These are phyloP conservation scores for Meloe dianella DNA, from an alignment of 2,888 invertebrate genomes.

Conservation along the genomic window DNA sequence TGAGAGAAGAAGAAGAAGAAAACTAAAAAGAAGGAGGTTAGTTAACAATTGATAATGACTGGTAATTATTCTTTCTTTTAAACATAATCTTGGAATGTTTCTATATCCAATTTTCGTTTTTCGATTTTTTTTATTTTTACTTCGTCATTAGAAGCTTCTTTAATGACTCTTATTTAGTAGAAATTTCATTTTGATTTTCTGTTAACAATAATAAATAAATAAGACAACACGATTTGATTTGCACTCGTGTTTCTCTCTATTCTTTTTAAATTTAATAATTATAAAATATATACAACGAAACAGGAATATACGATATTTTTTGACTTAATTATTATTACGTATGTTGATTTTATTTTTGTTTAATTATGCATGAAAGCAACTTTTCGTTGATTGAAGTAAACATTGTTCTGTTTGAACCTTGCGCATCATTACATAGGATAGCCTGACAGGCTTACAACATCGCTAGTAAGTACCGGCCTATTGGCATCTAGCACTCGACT, in stretches of 20 bases:
- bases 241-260: background rate
- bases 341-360: background rate
- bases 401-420: constrained; percentile 77
- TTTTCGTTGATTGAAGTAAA: constrained; percentile 64
- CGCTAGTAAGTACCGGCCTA: constrained; percentile 57
- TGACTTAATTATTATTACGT: background rate
- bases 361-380: constrained; percentile 48
- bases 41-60: constrained; percentile 31
- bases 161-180: background rate
- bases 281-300: background rate
- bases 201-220: background rate
- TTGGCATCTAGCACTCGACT: constrained; percentile 51
- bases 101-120: no score
- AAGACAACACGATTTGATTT: background rate
- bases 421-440: constrained; percentile 77
- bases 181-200: background rate
- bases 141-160: constrained; percentile 6
- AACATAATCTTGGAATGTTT: constrained; percentile 12
- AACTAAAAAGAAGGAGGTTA: constrained; percentile 60
- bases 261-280: background rate
- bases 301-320: background rate
- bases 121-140: background rate
- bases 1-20: constrained; percentile 61
- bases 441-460: constrained; percentile 61
- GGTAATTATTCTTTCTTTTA: constrained; percentile 3